These are phyloP conservation scores for Caenorhabditis sp. DNA, from an alignment of 2,888 invertebrate genomes.

Conservation along the genomic window DNA sequence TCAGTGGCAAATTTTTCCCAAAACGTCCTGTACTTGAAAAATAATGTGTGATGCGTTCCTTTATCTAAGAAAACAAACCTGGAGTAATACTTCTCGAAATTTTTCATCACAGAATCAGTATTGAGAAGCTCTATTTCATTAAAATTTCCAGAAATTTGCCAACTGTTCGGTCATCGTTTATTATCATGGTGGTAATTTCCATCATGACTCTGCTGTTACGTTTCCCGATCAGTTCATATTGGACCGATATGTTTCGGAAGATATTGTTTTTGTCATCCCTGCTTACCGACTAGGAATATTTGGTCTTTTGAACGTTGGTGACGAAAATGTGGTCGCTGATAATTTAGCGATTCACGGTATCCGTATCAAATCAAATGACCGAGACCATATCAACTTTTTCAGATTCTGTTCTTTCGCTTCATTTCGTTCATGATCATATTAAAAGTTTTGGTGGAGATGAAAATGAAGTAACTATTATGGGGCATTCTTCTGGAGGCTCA, in stretches of 20 bases:
- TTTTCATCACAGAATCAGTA: too few species aligned
- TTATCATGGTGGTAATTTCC: constrained; percentile 57
- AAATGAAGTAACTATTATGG: constrained; percentile 28
- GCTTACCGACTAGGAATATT: constrained; percentile 58
- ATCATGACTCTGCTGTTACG: constrained; percentile 49
- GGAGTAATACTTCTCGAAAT: too few species aligned
- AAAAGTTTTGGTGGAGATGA: constrained; percentile 23
- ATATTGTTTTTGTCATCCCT: constrained; percentile 53
- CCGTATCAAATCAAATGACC: too few species aligned
- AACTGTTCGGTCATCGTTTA: constrained; percentile 54
- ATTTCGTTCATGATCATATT: constrained; percentile 26
- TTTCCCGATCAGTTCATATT: constrained; percentile 51
- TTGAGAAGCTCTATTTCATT: too few species aligned
- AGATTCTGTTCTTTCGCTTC: constrained; percentile 14
- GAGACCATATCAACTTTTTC: background rate
- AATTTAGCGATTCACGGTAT: constrained; percentile 37
- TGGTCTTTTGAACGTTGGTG: constrained; percentile 52
- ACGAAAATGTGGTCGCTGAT: constrained; percentile 30
- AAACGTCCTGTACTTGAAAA: too few species aligned
- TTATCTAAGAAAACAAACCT: too few species aligned
- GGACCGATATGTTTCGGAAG: constrained; percentile 45
- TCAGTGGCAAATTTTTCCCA: too few species aligned
- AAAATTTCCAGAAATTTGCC: background rate
- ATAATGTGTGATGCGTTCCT: too few species aligned
- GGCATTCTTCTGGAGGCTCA: constrained; percentile 30